Evolutionary conservation across 2,113 vertebrate species (phyloP).

Genomic region (Bothrops jararaca): DNA sequence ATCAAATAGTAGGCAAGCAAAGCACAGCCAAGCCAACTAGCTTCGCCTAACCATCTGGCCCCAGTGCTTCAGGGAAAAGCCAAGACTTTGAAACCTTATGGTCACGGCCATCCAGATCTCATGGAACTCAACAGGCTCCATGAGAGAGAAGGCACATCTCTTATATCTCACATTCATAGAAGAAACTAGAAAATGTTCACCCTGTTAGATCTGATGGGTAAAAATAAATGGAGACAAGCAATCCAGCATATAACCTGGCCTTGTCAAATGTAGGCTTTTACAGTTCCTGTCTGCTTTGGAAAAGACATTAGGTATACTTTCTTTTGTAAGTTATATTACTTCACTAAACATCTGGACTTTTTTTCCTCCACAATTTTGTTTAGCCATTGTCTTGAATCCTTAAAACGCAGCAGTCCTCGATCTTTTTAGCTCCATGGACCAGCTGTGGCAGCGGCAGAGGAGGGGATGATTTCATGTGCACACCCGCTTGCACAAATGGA

Average conservation of each 20-base stretch:
- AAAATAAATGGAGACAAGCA: neutral
- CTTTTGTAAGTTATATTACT: neutral
- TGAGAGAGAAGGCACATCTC: neutral
- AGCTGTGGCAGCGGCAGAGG: no score
- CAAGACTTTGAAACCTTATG: neutral
- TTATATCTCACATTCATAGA: neutral
- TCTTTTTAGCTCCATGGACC: neutral
- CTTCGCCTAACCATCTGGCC: neutral
- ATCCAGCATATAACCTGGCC: neutral
- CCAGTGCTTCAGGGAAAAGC: neutral
- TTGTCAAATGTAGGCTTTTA: neutral
- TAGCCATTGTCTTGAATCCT: neutral
- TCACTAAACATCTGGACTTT: neutral
- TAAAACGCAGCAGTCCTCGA: neutral
- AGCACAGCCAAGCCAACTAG: neutral
- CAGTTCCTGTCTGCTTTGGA: neutral
- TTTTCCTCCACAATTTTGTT: neutral
- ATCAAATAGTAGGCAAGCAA: neutral
- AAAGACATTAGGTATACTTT: neutral
- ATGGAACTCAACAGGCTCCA: neutral
- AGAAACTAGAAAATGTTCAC: neutral
- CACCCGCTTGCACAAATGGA: neutral
- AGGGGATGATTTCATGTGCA: neutral
- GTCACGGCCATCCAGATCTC: neutral
- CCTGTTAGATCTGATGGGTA: neutral